Evolutionary conservation across 2,888 invertebrate species (phyloP), one percentile per base, ranked within the genome.

Genomic region (Malachius bipustulatus): DNA sequence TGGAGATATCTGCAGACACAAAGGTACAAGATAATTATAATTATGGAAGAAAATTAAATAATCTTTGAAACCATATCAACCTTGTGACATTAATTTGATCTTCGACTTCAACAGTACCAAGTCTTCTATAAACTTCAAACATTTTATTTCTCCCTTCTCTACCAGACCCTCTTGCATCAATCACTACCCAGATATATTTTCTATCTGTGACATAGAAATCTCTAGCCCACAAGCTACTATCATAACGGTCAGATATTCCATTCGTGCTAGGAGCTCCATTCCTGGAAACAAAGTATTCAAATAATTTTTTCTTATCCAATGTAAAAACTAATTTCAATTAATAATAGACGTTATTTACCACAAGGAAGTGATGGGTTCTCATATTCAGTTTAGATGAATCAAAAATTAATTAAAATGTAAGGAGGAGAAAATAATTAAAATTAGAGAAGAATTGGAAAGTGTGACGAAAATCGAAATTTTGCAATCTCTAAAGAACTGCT

Each of bases 91-190:
- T 62, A 28, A 82, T 65, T 51, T 91, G 87, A 63, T 96, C 94
- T 35, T 84, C 75, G 14, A 93, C 75, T 62, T 96, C 94, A 2
- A 77, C 73, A 1, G 80, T 80, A 2, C 90, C 96, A 14, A 96
- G 66, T 15, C 72, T 70, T 39, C 77, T 76, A 61, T 93, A 90
- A 16, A 90, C 66, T 19, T 77, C 69, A 53, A 81, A 81, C 52
- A 84, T 67, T 48, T 82, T 73, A 31, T 77, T 71, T 38, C 82
- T 78, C 1, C 93, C 93, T 59, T 84, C 77, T 30, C 71, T 75
- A 1, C 78, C 82, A 1, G 83, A 78, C 1, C 93, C 94, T 35
- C 93, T 67, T 1, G 79, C 83, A 63, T 94, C 94, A 40, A 91
- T 82, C 16, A 71, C 68, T 0, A 79, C 84, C 49, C 84, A 80